Evolutionary conservation across 2,113 vertebrate species (phyloP), one percentile per base, ranked within the genome.

Genomic region (Nymphicus hollandicus): DNA sequence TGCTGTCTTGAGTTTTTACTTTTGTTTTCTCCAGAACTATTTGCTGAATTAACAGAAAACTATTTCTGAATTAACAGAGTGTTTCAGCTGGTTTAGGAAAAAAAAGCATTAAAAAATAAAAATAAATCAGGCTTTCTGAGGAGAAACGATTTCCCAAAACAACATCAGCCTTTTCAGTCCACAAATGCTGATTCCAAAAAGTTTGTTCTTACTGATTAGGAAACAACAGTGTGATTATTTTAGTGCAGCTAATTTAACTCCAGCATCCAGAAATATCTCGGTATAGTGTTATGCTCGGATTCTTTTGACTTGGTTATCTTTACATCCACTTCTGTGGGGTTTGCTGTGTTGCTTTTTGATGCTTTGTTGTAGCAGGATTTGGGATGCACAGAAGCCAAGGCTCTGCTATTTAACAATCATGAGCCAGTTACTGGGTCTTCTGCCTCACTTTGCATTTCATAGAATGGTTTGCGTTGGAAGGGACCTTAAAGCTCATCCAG

Each of bases 1-100:
- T 72, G 56, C 52, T 56, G 31, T 64, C 84, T 76, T 60, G 68
- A 92, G 86, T 83, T 86, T 47, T 90, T 70, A 49, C 55, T 95
- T 73, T 72, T 96, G 39, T 93, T 95, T 87, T 84, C 83, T 92
- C 4, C 6, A 39, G 13, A 95, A 41, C 39, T 87, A 85, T 95
- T 92, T 95, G 91, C 95, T 96, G 94, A 95, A 81, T 64, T 79
- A 70, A 85, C 60, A 73, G 60, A 92, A 74, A 95, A 49, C 43
- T 81, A 82, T 95, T 92, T 95, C 95, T 95, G 94, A 95, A 81
- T 64, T 79, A 70, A 84, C 46, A 58, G 68, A 92, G 63, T 71
- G 33, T 64, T 91, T 86, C 65, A 68, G 9, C 23, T 29, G 70
- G 23, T 78, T 86, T 31, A 58, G 37, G 23, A 19, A 23, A 35